Base-by-base conservation (phyloP, 2,888 invertebrate species). In the Erpobdella octoculata region DNA sequence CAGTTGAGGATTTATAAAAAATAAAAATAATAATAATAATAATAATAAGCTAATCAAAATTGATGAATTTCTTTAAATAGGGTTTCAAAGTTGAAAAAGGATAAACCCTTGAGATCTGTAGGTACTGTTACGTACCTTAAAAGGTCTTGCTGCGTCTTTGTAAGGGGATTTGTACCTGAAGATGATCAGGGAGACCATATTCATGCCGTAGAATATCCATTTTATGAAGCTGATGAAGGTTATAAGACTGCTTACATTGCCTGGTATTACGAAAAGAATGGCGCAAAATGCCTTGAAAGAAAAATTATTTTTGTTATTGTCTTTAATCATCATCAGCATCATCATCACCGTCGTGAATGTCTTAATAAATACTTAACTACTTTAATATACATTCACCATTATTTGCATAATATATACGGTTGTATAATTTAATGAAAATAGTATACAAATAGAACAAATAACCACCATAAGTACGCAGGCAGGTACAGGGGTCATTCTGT, bases 181-280 rank as follows among this genome's bases (percentile, higher is more conserved):
- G 73, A 93, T 91, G 79, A 96, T 89, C 71, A 96, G 87, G 12
- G 94, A 92, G 75, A 92, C 83, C 93, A 95, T 94, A 67, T 94
- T 89, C 77, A 92, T 91, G 36, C 95, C 95, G 83, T 95, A 96
- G 85, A 95, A 95, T 80, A 95, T 91, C 95, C 95, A 96, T 53
- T 94, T 94, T 70, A 94, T 93, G 85, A 95, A 96, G 81, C 93
- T 94, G 87, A 96, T 95, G 88, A 95, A 95, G 84, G 94, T 94
- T 80, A 96, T 95, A 81, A 96, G 86, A 64, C 92, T 92, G 83
- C 91, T 91, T 78, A 95, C 94, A 78, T 93, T 93, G 74, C 93
- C 93, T 77, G 93, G 91, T 77, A 93, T 84, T 74, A 95, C 92
- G 93, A 95, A 93, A 74, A 91, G 89, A 73, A 91, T 68, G 36